Conservation (phyloP, 2,113 vertebrate species). For the Gallinago jamesoni region DNA sequence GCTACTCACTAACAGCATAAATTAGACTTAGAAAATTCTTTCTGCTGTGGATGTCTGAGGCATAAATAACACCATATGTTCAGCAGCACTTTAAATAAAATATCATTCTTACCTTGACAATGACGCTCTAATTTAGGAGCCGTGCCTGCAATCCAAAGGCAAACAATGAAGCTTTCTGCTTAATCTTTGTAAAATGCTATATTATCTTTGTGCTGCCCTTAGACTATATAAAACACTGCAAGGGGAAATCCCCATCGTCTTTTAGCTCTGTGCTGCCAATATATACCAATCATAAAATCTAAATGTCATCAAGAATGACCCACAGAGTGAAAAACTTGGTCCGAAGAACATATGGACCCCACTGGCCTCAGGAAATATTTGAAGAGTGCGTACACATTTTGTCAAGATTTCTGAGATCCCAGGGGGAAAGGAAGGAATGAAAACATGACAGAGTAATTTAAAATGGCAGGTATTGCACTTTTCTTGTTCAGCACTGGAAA, state of each 20-base stretch:
- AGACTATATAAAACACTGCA: background rate
- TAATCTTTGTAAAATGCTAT: background rate
- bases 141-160: background rate
- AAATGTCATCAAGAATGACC: slow-evolving; percentile 68
- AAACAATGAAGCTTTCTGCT: background rate
- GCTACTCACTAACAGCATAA: slow-evolving; percentile 16
- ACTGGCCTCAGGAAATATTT: slow-evolving; percentile 83
- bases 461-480: slow-evolving; percentile 75
- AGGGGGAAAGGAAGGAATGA: slow-evolving; percentile 65
- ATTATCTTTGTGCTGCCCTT: background rate
- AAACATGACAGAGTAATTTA: slow-evolving; percentile 78
- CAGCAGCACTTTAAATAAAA: slow-evolving; percentile 26
- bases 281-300: slow-evolving; percentile 64
- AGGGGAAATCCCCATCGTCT: background rate
- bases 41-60: slow-evolving; percentile 24
- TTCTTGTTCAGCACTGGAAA: slow-evolving; percentile 71
- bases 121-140: slow-evolving; percentile 2
- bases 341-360: slow-evolving; percentile 76
- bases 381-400: slow-evolving; percentile 75
- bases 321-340: slow-evolving; percentile 68
- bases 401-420: slow-evolving; percentile 76
- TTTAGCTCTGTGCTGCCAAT: background rate
- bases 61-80: slow-evolving; percentile 62
- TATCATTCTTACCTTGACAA: slow-evolving; percentile 33
- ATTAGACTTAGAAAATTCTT: slow-evolving; percentile 47